phyloP scores from a whole-genome alignment of 2,797 vertebrate genomes.

The Poeciliopsis gracilis region DNA sequence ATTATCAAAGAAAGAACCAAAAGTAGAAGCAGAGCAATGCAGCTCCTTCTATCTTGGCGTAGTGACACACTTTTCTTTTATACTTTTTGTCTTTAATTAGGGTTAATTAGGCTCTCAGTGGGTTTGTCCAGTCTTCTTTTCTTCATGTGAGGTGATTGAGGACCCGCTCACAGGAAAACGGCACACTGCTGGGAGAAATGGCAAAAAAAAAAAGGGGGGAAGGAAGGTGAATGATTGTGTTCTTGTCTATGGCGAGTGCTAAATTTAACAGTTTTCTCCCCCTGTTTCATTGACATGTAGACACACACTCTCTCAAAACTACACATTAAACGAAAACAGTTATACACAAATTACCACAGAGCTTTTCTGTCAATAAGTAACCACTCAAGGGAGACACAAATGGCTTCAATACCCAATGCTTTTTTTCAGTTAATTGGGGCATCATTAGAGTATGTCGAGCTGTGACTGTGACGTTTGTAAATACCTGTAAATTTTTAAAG shows the following conservation, averaged over 20 bases:
- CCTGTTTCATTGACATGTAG: neutral
- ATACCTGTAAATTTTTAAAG: slow-evolving; percentile 37
- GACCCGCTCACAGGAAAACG: slow-evolving; percentile 36
- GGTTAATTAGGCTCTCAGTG: slow-evolving; percentile 73
- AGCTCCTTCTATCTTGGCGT: slow-evolving; percentile 47
- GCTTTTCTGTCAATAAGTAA: slow-evolving; percentile 52
- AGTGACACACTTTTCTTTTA: slow-evolving; percentile 41
- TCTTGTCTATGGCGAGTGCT: slow-evolving; percentile 6
- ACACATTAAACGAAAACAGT: slow-evolving; percentile 12
- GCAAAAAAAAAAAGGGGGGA: neutral
- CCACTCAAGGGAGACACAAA: slow-evolving; percentile 41
- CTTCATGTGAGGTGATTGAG: slow-evolving; percentile 57
- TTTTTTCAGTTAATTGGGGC: slow-evolving; percentile 56
- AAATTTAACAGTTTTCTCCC: slow-evolving; percentile 36
- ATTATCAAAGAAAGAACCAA: slow-evolving; percentile 3
- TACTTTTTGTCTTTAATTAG: slow-evolving; percentile 73
- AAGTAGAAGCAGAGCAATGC: slow-evolving; percentile 2
- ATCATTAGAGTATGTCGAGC: slow-evolving; percentile 13
- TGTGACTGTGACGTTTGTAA: slow-evolving; percentile 29
- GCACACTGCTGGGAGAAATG: slow-evolving; percentile 46
- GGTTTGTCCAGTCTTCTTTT: slow-evolving; percentile 49
- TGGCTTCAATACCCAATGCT: slow-evolving; percentile 37
- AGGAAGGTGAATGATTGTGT: neutral
- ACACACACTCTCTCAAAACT: slow-evolving; percentile 8
- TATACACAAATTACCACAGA: slow-evolving; percentile 46